phyloP scores from a whole-genome alignment of 2,888 invertebrate genomes.

The Lapara coniferarum region DNA sequence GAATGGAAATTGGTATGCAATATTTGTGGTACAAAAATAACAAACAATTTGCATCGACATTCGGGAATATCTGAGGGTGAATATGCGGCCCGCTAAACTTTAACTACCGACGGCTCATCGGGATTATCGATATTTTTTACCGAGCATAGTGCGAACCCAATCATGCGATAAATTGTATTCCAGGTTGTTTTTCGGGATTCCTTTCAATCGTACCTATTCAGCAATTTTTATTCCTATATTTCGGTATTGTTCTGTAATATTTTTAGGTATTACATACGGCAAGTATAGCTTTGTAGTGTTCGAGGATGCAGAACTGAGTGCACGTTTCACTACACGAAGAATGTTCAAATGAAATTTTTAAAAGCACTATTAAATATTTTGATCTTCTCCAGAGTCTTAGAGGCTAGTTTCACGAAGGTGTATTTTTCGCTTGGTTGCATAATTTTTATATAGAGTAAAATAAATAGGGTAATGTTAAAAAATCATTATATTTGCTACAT shows the following conservation, averaged over 20 bases:
- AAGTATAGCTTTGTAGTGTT: too few species aligned
- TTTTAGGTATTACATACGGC: too few species aligned
- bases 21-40: not conserved
- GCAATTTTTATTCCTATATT: not conserved
- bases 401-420: too few species aligned
- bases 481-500: too few species aligned
- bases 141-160: not conserved
- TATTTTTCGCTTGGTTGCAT: too few species aligned
- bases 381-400: too few species aligned
- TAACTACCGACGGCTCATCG: constrained; percentile 28
- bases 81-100: constrained; percentile 24
- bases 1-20: not conserved
- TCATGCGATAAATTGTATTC: constrained; percentile 9
- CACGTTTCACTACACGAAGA: too few species aligned
- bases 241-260: not conserved
- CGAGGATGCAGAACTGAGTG: too few species aligned
- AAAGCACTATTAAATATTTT: too few species aligned
- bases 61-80: constrained; percentile 18
- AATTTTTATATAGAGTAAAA: too few species aligned
- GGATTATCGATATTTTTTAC: constrained; percentile 17
- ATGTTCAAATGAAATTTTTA: too few species aligned
- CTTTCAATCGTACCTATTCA: not conserved
- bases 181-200: not conserved
- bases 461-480: too few species aligned
- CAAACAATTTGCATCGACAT: constrained; percentile 26